Evolutionary conservation across 2,113 vertebrate genomes (phyloP).

Genomic region (Corythornis vintsioides): DNA sequence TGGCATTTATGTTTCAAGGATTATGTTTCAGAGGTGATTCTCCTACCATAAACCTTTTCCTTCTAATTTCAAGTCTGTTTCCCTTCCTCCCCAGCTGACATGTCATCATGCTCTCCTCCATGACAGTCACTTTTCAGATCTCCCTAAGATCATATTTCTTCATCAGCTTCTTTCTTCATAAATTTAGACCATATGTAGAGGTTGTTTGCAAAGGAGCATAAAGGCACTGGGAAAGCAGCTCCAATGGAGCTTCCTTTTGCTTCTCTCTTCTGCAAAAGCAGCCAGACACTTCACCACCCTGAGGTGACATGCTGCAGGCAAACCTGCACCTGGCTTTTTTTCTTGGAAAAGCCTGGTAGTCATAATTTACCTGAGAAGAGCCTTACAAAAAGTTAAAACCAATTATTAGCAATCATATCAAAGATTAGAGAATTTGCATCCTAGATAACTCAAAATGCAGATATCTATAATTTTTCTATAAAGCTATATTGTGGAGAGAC

Average conservation of each 20-base stretch:
- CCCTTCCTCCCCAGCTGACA: fast-evolving
- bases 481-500: not conserved
- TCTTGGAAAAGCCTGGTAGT: not conserved
- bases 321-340: not conserved
- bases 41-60: not conserved
- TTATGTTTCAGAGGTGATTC: not conserved
- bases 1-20: not conserved
- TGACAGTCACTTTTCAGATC: not conserved
- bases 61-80: not conserved
- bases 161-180: not conserved
- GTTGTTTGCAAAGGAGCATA: not conserved
- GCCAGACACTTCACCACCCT: not conserved
- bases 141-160: not conserved
- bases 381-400: not conserved
- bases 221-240: not conserved
- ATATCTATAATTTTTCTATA: not conserved
- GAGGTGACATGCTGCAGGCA: not conserved
- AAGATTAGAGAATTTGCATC: not conserved
- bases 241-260: not conserved
- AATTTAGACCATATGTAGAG: not conserved
- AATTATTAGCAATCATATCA: not conserved
- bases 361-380: not conserved
- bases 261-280: not conserved
- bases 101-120: not conserved
- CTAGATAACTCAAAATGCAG: not conserved